These are phyloP conservation scores for Stigmatopora nigra DNA, from an alignment of 2,113 vertebrate genomes.

Conservation along the genomic window DNA sequence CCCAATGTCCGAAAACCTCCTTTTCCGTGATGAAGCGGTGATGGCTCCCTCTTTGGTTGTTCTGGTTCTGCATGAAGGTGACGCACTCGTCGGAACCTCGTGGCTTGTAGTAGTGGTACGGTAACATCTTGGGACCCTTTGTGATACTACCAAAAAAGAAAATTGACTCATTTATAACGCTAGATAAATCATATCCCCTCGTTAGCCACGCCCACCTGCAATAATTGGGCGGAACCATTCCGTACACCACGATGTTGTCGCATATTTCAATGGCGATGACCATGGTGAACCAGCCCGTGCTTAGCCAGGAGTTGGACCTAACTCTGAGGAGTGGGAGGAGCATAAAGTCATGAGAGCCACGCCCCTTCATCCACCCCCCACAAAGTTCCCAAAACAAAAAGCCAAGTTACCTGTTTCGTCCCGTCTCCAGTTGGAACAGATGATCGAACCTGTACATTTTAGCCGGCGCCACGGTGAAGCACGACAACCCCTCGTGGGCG, in stretches of 20 bases:
- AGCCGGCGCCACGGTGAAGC: conserved; percentile 72
- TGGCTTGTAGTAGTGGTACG: conserved; percentile 97
- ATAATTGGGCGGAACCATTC: conserved; percentile 89
- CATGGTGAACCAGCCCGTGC: conserved; percentile 99
- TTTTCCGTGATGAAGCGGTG: conserved; percentile 98
- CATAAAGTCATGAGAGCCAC: background rate
- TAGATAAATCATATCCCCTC: background rate
- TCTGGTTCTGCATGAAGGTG: conserved; percentile 87
- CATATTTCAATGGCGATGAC: conserved; percentile 90
- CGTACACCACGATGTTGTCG: conserved; percentile 88
- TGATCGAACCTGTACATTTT: conserved; percentile 89
- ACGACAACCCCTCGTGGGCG: conserved; percentile 77
- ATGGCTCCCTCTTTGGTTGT: conserved; percentile 82
- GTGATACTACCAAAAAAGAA: conserved; percentile 55
- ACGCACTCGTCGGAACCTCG: conserved; percentile 84
- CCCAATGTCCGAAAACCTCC: conserved; percentile 89
- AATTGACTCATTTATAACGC: background rate
- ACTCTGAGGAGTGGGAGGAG: conserved; percentile 61
- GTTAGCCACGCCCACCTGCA: conserved; percentile 74
- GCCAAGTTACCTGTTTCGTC: conserved; percentile 80
- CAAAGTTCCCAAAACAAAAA: too few relatives aligned
- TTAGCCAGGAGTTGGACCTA: conserved; percentile 92
- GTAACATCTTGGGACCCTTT: conserved; percentile 72
- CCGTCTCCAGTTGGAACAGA: conserved; percentile 86
- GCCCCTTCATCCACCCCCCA: too few relatives aligned